These are phyloP conservation scores for Drosophila punjabiensis DNA, from an alignment of 1,140 invertebrate species.

Conservation along the genomic window DNA sequence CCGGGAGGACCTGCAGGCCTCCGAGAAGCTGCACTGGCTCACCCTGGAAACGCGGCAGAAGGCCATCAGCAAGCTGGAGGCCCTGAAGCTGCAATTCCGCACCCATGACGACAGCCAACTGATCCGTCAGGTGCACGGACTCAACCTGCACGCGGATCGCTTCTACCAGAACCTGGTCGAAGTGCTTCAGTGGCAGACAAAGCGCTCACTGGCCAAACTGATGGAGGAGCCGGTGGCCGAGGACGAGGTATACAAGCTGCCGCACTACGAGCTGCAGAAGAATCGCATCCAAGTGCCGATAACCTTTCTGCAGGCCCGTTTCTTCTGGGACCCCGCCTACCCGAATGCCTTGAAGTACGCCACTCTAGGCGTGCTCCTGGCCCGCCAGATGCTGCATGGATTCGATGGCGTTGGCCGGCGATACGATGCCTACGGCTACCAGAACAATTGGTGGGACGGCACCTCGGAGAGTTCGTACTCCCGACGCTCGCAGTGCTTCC, in stretches of 20 bases:
- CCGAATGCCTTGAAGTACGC: conserved; percentile 97
- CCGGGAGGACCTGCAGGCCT: conserved; percentile 89
- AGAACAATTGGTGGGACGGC: conserved; percentile 99
- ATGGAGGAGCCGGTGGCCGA: conserved; percentile 95
- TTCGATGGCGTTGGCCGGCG: conserved; percentile 97
- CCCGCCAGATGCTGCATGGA: conserved; percentile 96
- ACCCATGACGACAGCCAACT: conserved; percentile 93
- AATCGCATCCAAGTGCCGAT: conserved; percentile 99
- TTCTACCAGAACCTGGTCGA: conserved; percentile 97
- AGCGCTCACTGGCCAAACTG: conserved; percentile 93
- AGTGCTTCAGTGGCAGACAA: conserved; percentile 91
- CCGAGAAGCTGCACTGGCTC: conserved; percentile 90
- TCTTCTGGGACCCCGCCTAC: conserved; percentile 94
- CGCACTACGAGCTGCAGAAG: conserved; percentile 95
- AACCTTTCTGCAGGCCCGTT: conserved; percentile 96
- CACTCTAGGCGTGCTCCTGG: conserved; percentile 97
- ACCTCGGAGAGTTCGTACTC: conserved; percentile 95
- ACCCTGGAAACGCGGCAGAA: conserved; percentile 91
- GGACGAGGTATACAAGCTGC: conserved; percentile 67
- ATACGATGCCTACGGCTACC: conserved; percentile 96
- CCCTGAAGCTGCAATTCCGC: conserved; percentile 94
- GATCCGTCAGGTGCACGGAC: conserved; percentile 91
- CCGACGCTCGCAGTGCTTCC: conserved; percentile 94
- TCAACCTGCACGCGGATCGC: conserved; percentile 90
- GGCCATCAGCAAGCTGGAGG: conserved; percentile 92